A percentile compares a stretch with the other conserved stretches of the same genome.
Evolutionary conservation across 2,797 vertebrate species (phyloP).

Genomic region (Chanos chanos): DNA sequence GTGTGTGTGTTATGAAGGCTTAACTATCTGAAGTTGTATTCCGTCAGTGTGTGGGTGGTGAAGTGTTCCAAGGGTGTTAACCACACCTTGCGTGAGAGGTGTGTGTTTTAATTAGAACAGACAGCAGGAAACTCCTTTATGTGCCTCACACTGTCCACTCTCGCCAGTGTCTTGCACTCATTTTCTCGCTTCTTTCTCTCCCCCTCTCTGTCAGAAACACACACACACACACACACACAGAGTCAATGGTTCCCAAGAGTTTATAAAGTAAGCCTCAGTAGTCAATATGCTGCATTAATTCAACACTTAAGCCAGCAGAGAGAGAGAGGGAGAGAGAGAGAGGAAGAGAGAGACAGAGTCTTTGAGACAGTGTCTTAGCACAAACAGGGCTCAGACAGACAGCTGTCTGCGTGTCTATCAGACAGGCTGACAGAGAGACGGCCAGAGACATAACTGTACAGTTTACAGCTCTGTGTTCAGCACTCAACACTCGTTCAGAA

Average conservation of each 20-base stretch:
- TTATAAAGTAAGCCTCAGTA: background rate
- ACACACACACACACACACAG: background rate
- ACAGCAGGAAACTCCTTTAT: slow-evolving; percentile 43
- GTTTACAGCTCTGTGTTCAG: too few relatives aligned
- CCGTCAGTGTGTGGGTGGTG: slow-evolving; percentile 31
- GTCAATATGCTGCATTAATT: background rate
- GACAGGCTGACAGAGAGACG: background rate
- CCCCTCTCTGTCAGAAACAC: slow-evolving; percentile 22
- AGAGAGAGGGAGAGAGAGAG: background rate
- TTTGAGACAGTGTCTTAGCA: too few relatives aligned
- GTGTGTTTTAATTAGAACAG: slow-evolving; percentile 38
- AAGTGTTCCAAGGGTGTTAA: slow-evolving; percentile 13
- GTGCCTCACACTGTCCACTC: background rate
- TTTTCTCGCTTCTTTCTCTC: slow-evolving; percentile 41
- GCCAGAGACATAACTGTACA: too few relatives aligned
- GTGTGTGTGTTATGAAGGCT: too few relatives aligned
- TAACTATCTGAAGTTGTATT: slow-evolving; percentile 36
- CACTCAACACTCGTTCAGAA: too few relatives aligned
- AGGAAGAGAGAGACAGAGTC: slow-evolving; percentile 19
- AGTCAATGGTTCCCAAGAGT: background rate
- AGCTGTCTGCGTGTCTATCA: background rate
- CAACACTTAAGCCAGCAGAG: background rate
- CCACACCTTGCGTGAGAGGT: slow-evolving; percentile 23
- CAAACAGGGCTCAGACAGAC: background rate
- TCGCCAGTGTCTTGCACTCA: background rate